Evolutionary conservation across 2,888 invertebrate genomes (phyloP), one percentile per base, ranked within the genome.

Genomic region (Pseudeuparius sepicola): DNA sequence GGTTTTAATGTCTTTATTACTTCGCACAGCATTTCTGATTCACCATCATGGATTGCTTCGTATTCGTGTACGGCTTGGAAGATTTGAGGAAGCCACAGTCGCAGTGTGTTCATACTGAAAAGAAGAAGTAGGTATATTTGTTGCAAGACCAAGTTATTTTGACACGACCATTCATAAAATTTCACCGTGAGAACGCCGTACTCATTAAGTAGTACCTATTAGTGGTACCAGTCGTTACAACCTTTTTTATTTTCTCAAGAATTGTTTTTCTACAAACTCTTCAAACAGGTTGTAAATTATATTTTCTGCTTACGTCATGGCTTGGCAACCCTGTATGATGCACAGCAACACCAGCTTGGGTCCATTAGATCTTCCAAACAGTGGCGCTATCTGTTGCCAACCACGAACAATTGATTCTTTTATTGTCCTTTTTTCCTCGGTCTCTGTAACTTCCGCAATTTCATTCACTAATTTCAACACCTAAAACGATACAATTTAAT

Each of bases 41-140:
- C 51, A 7, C 50, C 45, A 35, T 56, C 52, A 33, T 59, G 45
- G 14, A 45, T 39, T 14, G 41, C 36, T 39, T 56, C 45, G 40
- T 60, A 61, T 38, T 62, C 60, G 40, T 57, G 59, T 31, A 80
- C 75, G 56, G 81, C 78, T 34, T 81, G 75, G 45, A 88, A 87
- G 11, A 90, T 66, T 55, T 88, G 86, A 0, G 89, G 89, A 46
- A 88, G 70, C 88, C 89, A 90, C 17, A 89, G 68, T 10, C 87
- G 77, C 23, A 89, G 65, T 0, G 87, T 85, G 53, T 88, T 88
- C 44, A 81, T 44, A 25, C 63, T 62, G 36, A 40, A 54, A 46
- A 20, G 18, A 20, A 9, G 3, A 30, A 17, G 13, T 24, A 13
- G 24, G n/a, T 24, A n/a, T n/a, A n/a, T n/a, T n/a, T n/a, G n/a